Evolutionary conservation across 2,797 vertebrate species (phyloP), one percentile per base, ranked within the genome.

Genomic region (Alfaro cultratus): DNA sequence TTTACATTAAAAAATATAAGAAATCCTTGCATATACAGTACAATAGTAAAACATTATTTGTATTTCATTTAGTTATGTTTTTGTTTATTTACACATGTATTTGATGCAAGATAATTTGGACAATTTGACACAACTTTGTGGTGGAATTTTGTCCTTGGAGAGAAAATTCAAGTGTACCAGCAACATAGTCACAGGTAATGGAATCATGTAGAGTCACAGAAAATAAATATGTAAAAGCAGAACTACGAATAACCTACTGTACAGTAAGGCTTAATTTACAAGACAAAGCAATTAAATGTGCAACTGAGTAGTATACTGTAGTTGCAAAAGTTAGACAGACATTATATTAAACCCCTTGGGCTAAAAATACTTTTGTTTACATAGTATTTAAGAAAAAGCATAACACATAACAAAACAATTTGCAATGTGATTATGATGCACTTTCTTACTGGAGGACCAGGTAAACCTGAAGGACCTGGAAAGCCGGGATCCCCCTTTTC

Each of bases 401-500:
- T 21, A 39, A 36, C 7, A 21, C 21, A 21, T 64, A n/a, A 21
- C 57, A 39, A 67, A 21, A 16, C 21, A 9, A 67, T 67, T 9
- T 23, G 3, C 2, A 39, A 21, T 49, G 39, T 73, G 23, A 16
- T 64, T 6, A 60, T 57, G 26, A 74, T 11, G 45, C 49, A 3
- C 1, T 72, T 74, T 82, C 91, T 90, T 87, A 95, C 95, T 79
- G 76, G 84, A 46, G 1, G 36, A 79, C 95, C 95, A 77, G 87
- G 86, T 74, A 76, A 36, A 18, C 93, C 94, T 39, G 0, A 16
- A 0, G 7, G n/a, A 85, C 94, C 95, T 73, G 83, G 87, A 39
- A 75, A 81, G 36, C 94, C 94, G 9, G 74, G 68, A 77, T 95
- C 93, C 51, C 94, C 94, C 78, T 86, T 92, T 47, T 75, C 77